Percentiles rank a stretch among this genome's conserved stretches.
Conservation (phyloP, 2,113 vertebrate genomes). For the Jacana jacana region DNA sequence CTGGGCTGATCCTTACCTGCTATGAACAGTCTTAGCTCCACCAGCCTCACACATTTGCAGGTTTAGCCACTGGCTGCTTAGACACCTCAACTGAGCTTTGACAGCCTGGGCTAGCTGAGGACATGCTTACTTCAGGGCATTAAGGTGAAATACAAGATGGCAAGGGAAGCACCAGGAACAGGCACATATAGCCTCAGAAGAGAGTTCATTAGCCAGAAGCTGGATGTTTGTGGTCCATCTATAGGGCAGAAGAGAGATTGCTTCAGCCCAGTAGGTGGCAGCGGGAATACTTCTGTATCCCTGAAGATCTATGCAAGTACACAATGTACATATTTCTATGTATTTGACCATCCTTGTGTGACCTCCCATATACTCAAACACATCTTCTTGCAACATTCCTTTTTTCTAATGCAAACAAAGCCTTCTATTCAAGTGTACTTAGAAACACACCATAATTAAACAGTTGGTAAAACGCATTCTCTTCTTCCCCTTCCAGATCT, state of each 20-base stretch:
- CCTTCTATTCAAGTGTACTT: constrained; percentile 69
- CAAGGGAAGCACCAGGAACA: neutral
- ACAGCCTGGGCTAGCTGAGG: neutral
- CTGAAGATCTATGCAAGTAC: neutral
- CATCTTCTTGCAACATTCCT: constrained; percentile 35
- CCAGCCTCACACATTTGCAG: neutral
- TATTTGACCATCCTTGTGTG: constrained; percentile 41
- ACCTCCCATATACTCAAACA: constrained; percentile 57
- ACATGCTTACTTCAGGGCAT: neutral
- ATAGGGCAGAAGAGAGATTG: neutral
- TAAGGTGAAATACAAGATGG: neutral
- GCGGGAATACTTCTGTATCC: neutral
- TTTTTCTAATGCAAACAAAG: constrained; percentile 69
- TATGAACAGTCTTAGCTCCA: neutral
- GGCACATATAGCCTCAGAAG: neutral
- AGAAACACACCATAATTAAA: constrained; percentile 77
- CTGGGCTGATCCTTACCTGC: neutral
- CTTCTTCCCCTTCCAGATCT: constrained; percentile 77
- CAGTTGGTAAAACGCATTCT: constrained; percentile 83
- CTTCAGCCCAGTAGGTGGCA: neutral
- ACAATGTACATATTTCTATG: neutral
- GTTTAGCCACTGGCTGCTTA: neutral
- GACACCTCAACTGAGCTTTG: neutral
- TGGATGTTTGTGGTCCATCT: neutral
- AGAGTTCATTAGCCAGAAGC: neutral